Base-by-base conservation (phyloP, 2,888 invertebrate species). In the Myopa testacea region DNA sequence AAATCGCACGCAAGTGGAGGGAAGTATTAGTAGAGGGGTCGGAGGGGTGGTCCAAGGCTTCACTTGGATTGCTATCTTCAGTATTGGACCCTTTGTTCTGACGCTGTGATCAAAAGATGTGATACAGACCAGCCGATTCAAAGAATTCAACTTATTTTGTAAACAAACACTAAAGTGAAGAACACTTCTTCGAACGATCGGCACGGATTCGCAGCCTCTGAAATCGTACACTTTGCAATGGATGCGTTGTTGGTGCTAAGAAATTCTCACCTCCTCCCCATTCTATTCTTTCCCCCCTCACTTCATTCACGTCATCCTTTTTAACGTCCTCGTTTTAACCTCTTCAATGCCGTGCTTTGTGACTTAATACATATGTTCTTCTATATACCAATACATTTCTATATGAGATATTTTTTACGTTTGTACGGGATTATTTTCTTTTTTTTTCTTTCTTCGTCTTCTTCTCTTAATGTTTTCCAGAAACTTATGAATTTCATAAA, bases 391-490 rank as follows among this genome's bases (percentile, higher is more conserved):
- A 45, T 45, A 1, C 4, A 45, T 45, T 2, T 2, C 7, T 45
- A 10, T 45, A 45, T 45, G 10, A 2, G 26, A 26, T 26, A n/a
- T n/a, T n/a, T n/a, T n/a, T n/a, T n/a, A n/a, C 8, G 4, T 8
- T 65, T 65, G 65, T 38, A n/a, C 4, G 65, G 12, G 65, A 65
- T 65, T 34, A 65, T 65, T 65, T 65, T 34, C 38, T 65, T 4
- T 8, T 4, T 37, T 38, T 65, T 65, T 26, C 10, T 45, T 6
- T 62, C 3, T 62, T 74, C 16, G n/a, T 12, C 62, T 34, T 74
- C 26, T 62, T 37, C 50, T 67, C 52, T 75, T 67, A 75, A 68
- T 75, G 75, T 58, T 60, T 75, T 75, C 75, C 75, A 75, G 75
- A 75, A 75, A 69, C 75, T 69, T 75, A 12, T 67, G 40, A 75